Conservation (phyloP, 2,797 vertebrate species). For the Microctenopoma steveboyesi region DNA sequence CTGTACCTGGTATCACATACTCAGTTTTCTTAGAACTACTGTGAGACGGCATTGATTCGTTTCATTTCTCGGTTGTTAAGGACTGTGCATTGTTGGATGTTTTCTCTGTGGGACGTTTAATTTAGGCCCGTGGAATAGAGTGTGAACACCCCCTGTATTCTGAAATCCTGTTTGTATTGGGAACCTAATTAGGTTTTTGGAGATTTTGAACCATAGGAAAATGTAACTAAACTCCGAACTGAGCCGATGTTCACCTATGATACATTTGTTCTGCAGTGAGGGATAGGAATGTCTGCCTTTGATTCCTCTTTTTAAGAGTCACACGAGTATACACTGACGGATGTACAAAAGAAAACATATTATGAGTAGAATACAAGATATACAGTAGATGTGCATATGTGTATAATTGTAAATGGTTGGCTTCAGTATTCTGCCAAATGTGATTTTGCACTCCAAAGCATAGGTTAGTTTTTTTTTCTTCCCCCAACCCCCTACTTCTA, state of each 20-base stretch:
- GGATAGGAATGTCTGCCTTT: constrained; percentile 12
- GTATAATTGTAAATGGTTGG: constrained; percentile 73
- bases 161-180: constrained; percentile 11
- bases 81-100: constrained; percentile 33
- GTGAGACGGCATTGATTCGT: constrained; percentile 10
- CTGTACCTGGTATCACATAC: constrained; percentile 33
- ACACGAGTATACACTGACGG: constrained; percentile 31
- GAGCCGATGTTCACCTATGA: constrained; percentile 56
- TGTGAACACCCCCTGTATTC: constrained; percentile 10
- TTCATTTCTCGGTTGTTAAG: constrained; percentile 38
- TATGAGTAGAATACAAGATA: constrained; percentile 16
- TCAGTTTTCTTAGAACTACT: constrained; percentile 17
- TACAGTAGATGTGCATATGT: constrained; percentile 57
- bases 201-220: constrained; percentile 45
- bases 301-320: constrained; percentile 30
- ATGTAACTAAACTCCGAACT: constrained; percentile 58
- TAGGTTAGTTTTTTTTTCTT: constrained; percentile 12
- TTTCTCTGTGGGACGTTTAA: constrained; percentile 23
- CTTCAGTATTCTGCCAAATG: constrained; percentile 65
- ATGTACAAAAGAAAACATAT: constrained; percentile 51
- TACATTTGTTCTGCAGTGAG: constrained; percentile 48
- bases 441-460: constrained; percentile 70
- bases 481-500: constrained; percentile 25
- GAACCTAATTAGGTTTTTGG: constrained; percentile 35
- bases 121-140: constrained; percentile 8